Conservation (phyloP, 2,797 vertebrate genomes). For the Darevskia mixta region DNA sequence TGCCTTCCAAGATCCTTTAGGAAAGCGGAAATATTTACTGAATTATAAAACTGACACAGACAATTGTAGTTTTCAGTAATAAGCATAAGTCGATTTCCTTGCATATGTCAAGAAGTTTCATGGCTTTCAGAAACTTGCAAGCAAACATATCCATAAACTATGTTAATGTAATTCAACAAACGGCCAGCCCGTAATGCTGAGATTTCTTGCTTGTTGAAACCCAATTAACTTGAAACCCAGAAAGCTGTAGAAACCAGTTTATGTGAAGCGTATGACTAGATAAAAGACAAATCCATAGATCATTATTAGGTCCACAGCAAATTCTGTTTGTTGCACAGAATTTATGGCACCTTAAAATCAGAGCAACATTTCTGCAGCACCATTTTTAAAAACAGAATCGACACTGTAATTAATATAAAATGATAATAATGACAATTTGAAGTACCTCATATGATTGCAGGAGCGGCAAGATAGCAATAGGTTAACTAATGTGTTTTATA, state of each 20-base stretch:
- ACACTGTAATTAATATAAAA: background rate
- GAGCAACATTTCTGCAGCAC: background rate
- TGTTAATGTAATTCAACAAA: background rate
- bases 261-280: background rate
- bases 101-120: background rate
- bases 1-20: background rate
- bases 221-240: background rate
- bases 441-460: background rate
- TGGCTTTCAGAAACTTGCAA: background rate
- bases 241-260: background rate
- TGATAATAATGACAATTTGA: background rate
- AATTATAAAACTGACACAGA: too few relatives aligned
- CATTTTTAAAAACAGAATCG: too few relatives aligned
- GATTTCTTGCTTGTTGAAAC: background rate
- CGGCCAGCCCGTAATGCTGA: background rate
- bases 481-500: background rate
- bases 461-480: background rate
- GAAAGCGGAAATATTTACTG: background rate
- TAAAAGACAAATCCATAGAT: background rate
- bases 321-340: too few relatives aligned
- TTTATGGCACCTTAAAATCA: background rate
- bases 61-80: background rate
- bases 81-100: background rate
- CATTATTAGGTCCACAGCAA: background rate
- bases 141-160: slow-evolving; percentile 3